Base-by-base conservation (phyloP, 2,888 invertebrate genomes). In the Nyleta sp. region DNA sequence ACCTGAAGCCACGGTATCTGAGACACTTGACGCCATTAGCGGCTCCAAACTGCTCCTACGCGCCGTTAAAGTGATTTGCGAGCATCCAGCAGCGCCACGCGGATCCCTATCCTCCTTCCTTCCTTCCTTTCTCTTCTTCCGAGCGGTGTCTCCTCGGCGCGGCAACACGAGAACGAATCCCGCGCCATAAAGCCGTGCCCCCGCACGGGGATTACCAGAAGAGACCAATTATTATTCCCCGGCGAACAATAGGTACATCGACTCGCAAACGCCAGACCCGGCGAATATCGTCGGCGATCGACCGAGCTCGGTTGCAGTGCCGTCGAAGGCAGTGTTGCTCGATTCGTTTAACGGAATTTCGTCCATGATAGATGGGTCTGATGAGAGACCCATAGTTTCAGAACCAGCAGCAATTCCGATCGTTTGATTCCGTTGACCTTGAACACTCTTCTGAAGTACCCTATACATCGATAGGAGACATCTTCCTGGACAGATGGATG, bases 1-100 rank as follows among this genome's bases (percentile, higher is more conserved):
- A 87, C 83, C 85, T 82, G 81, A 82, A 83, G 78, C 85, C 81
- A 81, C 84, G 86, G 86, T 88, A 88, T 88, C 87, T 84, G 87
- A 89, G 89, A 89, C 87, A 88, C 88, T 90, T 89, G 88, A 89
- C 87, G 88, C 89, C 88, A 90, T 90, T 90, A 90, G 87, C 88
- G 87, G 85, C 87, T 88, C 87, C 83, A 88, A 90, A 90, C 88
- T 88, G 88, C 89, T 87, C 83, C 86, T 82, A 70, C 83, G 82
- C 82, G 88, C 88, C 88, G 87, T 89, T 89, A 90, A 89, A 88
- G 89, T 90, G 90, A 90, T 90, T 90, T 89, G 89, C 88, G 88
- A 90, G 86, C 84, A 84, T 84, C 85, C 84, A 84, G 81, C 73
- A 42, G 52, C 57, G 50, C 46, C 68, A 5, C 11, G 38, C 65